Evolutionary conservation across 2,113 vertebrate species (phyloP).

Genomic region (Pionites leucogaster): DNA sequence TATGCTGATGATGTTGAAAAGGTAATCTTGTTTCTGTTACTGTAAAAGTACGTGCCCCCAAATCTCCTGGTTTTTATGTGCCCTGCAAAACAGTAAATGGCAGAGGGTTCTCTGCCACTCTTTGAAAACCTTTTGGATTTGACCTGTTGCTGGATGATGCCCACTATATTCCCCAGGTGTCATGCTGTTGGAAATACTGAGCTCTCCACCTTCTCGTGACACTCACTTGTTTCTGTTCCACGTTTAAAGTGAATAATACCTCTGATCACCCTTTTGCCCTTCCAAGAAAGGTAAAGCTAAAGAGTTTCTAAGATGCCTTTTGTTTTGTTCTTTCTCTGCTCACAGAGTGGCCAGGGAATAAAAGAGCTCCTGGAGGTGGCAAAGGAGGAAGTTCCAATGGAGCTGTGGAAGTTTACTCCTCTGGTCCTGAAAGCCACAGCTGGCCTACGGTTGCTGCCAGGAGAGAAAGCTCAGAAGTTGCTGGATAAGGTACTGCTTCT

Average conservation of each 20-base stretch:
- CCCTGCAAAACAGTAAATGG: not conserved
- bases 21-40: slow-evolving; percentile 67
- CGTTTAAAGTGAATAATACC: not conserved
- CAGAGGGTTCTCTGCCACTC: not conserved
- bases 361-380: slow-evolving; percentile 85
- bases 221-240: not conserved
- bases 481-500: slow-evolving; percentile 78
- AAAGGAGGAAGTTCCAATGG: slow-evolving; percentile 77
- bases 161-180: not conserved
- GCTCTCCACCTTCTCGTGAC: not conserved
- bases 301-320: not conserved
- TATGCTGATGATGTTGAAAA: slow-evolving; percentile 90
- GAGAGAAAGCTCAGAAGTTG: slow-evolving; percentile 86
- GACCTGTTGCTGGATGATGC: not conserved
- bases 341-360: slow-evolving; percentile 83
- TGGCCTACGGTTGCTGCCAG: slow-evolving; percentile 88
- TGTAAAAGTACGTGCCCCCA: not conserved
- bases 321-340: not conserved
- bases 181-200: not conserved
- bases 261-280: not conserved
- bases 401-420: slow-evolving; percentile 83
- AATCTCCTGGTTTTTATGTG: not conserved
- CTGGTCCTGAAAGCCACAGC: slow-evolving; percentile 92
- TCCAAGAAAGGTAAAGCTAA: not conserved
- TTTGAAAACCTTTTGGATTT: not conserved